These are phyloP conservation scores for Brachystomella parvula DNA, from an alignment of 1,140 invertebrate species.

Conservation along the genomic window DNA sequence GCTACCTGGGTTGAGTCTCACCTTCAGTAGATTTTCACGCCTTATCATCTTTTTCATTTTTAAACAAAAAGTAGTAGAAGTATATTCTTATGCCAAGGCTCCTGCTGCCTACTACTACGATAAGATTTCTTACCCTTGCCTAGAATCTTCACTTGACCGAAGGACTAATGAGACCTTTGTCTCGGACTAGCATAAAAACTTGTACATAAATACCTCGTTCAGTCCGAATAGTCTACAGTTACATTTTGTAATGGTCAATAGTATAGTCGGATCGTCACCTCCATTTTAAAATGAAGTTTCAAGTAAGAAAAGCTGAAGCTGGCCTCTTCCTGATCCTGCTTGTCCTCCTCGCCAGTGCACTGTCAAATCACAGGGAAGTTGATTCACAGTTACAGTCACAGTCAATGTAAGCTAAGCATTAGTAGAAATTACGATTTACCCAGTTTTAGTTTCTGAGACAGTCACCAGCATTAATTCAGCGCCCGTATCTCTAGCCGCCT, in stretches of 20 bases:
- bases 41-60: too few species aligned
- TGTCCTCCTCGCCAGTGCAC: not conserved
- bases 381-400: not conserved
- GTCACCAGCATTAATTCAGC: not conserved
- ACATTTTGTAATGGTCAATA: too few species aligned
- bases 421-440: too few species aligned
- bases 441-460: not conserved
- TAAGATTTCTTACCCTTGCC: too few species aligned
- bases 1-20: conserved; percentile 1
- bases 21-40: not conserved
- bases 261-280: too few species aligned
- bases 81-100: not conserved
- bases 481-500: not conserved
- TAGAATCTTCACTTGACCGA: too few species aligned
- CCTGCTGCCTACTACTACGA: too few species aligned
- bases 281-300: not conserved
- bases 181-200: too few species aligned
- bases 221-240: not conserved
- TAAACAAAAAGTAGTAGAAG: not conserved
- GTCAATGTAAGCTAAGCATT: too few species aligned
- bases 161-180: too few species aligned
- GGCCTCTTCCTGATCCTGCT: not conserved
- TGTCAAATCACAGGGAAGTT: not conserved
- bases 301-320: not conserved
- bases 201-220: not conserved